Evolutionary conservation across 2,797 vertebrate species (phyloP), one percentile per base, ranked within the genome.

Genomic region (Acestrorhynchus altus): DNA sequence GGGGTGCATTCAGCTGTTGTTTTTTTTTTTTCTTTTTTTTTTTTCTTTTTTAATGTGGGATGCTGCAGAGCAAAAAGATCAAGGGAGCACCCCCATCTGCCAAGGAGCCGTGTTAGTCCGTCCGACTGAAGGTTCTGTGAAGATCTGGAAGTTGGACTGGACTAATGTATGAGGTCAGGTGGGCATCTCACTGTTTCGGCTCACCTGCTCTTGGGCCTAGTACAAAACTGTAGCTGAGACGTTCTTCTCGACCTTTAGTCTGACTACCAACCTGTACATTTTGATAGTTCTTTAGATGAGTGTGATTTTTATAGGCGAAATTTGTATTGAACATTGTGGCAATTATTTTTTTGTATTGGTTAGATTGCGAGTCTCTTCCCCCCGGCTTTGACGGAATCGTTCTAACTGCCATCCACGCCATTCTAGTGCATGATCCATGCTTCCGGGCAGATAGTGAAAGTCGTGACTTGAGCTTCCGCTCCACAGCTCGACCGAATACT

Each of bases 381-480:
- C 24, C 40, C 78, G 80, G 64, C 80, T 80, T 56, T 81, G 80
- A 65, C 57, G 16, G 18, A 22, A 35, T 86, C 68, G 75, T 73
- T n/a, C 74, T 28, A 87, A 89, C 89, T 90, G 87, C 88, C 88
- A 89, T 89, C 78, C 88, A 85, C 86, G 86, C 85, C 81, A 77
- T 74, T 44, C 49, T 87, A 60, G 79, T 87, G 90, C 87, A 89
- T 87, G 88, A 66, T 82, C 87, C 85, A 77, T 47, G 84, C 83
- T 74, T 76, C 83, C 88, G 12, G 86, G 87, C 86, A 88, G 87
- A 83, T 82, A 84, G 86, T 81, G 74, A 68, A 76, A 86, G 83
- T 85, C 52, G 83, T 46, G 4, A 31, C 59, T 40, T 40, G 26
- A 68, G 31, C 63, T 54, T 49, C 39, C 1, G 20, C 69, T 49